These are phyloP conservation scores for Miichthys miiuy DNA, from an alignment of 2,797 vertebrate genomes.

Conservation along the genomic window DNA sequence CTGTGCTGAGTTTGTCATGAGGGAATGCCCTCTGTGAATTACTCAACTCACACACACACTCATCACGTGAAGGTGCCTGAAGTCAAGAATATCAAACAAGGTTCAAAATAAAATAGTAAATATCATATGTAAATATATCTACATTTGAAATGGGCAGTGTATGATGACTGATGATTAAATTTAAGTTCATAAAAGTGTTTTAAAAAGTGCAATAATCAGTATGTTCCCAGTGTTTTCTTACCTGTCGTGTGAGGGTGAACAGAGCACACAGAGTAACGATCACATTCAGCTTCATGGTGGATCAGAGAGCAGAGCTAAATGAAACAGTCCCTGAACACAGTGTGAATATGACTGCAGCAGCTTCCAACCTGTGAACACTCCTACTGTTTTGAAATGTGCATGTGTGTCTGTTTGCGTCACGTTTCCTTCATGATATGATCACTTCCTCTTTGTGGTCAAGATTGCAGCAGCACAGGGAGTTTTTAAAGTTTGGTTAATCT, in stretches of 20 bases:
- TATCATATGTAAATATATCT: background rate
- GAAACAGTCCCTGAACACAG: background rate
- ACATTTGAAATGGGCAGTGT: background rate
- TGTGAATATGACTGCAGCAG: background rate
- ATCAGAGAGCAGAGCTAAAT: background rate
- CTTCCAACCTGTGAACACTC: slow-evolving; percentile 13
- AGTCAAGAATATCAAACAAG: slow-evolving; percentile 3
- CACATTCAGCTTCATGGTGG: slow-evolving; percentile 55
- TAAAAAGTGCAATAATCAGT: background rate
- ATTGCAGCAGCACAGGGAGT: background rate
- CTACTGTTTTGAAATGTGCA: background rate
- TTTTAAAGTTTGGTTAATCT: background rate
- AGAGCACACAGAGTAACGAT: slow-evolving; percentile 54
- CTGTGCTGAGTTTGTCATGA: slow-evolving; percentile 53
- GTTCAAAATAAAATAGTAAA: background rate
- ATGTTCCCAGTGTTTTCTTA: slow-evolving; percentile 28
- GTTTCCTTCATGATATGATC: background rate
- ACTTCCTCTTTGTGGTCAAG: slow-evolving; percentile 44
- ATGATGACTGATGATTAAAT: no score
- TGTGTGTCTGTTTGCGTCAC: background rate
- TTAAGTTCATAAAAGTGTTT: background rate
- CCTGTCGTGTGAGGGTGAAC: slow-evolving; percentile 61
- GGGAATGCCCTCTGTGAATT: slow-evolving; percentile 72
- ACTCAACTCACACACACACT: slow-evolving; percentile 76
- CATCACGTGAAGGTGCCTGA: slow-evolving; percentile 31